Conservation (phyloP, 2,888 invertebrate genomes). For the Dicycla oo region DNA sequence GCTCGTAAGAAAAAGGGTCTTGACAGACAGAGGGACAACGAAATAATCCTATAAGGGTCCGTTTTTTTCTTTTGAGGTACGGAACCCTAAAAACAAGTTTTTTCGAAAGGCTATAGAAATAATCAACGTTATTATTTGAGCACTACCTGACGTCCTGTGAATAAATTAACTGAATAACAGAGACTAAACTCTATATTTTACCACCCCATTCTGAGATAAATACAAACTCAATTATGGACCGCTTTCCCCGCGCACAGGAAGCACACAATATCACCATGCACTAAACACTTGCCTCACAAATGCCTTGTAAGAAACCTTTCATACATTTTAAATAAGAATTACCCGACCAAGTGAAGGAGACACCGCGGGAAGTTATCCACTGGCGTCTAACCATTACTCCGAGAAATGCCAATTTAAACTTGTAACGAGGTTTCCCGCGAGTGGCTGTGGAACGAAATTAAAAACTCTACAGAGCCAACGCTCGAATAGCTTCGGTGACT, state of each 20-base stretch:
- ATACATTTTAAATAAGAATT: conserved; percentile 89
- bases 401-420: conserved; percentile 90
- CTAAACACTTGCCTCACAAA: conserved; percentile 68
- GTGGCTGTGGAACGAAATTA: conserved; percentile 88
- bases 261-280: conserved; percentile 49
- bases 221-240: conserved; percentile 13
- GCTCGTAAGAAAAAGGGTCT: no score
- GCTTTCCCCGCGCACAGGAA: conserved; percentile 12
- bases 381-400: conserved; percentile 87
- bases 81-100: no score
- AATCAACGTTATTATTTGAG: no score
- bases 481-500: conserved; percentile 78
- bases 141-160: no score
- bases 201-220: background rate
- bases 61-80: no score
- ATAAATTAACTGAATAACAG: background rate
- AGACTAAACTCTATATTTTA: background rate
- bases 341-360: conserved; percentile 81
- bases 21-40: no score
- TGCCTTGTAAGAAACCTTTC: conserved; percentile 70
- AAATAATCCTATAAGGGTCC: no score
- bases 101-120: no score
- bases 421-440: conserved; percentile 89
- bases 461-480: conserved; percentile 84
- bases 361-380: conserved; percentile 82